Base-by-base conservation (phyloP, 2,113 vertebrate genomes). In the Proterorhinus semilunaris region DNA sequence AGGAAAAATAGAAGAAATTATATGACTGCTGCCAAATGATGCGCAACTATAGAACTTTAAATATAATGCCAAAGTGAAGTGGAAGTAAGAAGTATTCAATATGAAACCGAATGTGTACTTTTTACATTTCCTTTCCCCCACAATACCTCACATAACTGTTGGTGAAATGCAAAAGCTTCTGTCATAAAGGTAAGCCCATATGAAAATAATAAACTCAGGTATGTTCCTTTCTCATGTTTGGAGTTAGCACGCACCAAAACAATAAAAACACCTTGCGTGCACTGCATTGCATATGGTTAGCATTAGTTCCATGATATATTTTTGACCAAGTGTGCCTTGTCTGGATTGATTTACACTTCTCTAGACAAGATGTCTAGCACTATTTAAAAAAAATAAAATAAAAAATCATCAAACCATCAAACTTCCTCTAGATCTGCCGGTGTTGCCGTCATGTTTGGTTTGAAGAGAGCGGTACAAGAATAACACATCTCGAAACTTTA, bases 361-460 rank as follows among this genome's bases (percentile, higher is more conserved):
- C 44, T 11, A 61, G 42, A 44, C 58, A 13, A 61, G 10, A 42
- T 9, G 10, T 27, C 8, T 45, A 13, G 27, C 6, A 59, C 15
- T 10, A 10, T 65, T 78, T 53, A 27, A 36, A 52, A 66, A 77
- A 62, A 68, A 51, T 66, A 62, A 64, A 73, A 72, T n/a, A n/a
- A n/a, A n/a, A n/a, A n/a, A n/a, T n/a, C 16, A 66, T 58, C 12
- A 13, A 68, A 63, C 66, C 54, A 68, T 45, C 63, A 48, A 61
- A 49, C n/a, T n/a, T n/a, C n/a, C n/a, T n/a, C n/a, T n/a, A 73
- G 71, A 83, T 68, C 72, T 74, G 65, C 59, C 67, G 17, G 66
- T 48, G 21, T 43, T 7, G 13, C 13, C 47, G 73, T 53, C 49
- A 53, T 8, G 55, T 42, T 7, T 47, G 54, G 27, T 27, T 52